A percentile compares a stretch with the other conserved stretches of the same genome.
Evolutionary conservation across 2,888 invertebrate genomes (phyloP).

Genomic region (Halictus ligatus): DNA sequence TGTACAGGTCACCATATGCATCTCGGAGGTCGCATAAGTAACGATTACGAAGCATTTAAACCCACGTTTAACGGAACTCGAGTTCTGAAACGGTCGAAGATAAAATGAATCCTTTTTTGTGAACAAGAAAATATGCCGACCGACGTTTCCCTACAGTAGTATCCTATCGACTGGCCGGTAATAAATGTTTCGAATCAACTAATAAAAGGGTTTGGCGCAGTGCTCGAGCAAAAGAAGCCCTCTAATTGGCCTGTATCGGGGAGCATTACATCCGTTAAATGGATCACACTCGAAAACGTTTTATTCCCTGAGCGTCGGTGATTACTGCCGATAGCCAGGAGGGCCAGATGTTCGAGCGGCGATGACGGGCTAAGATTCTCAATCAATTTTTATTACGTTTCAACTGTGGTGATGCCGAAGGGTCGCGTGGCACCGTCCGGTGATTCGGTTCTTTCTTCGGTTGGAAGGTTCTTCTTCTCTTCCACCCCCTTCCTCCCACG

Average conservation of each 20-base stretch:
- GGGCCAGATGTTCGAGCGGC: conserved; percentile 73
- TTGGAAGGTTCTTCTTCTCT: conserved; percentile 23
- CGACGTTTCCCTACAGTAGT: conserved; percentile 1
- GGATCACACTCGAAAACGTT: conserved; percentile 66
- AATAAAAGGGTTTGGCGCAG: conserved; percentile 52
- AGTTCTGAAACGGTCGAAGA: background rate
- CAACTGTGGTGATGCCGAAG: conserved; percentile 56
- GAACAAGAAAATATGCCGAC: conserved; percentile 1
- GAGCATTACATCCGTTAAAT: conserved; percentile 68
- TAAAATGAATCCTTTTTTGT: background rate
- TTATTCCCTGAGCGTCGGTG: conserved; percentile 62
- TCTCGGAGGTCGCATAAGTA: background rate
- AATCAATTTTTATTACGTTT: conserved; percentile 75
- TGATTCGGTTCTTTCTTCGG: conserved; percentile 60
- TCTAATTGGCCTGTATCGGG: conserved; percentile 67
- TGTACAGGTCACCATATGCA: background rate
- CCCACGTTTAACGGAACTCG: background rate
- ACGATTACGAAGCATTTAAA: background rate
- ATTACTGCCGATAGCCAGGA: conserved; percentile 71
- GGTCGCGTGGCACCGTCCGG: conserved; percentile 72
- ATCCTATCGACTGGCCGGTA: conserved; percentile 5
- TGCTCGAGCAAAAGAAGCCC: conserved; percentile 33
- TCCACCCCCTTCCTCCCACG: conserved; percentile 22
- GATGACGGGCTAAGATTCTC: conserved; percentile 73
- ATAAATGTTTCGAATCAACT: conserved; percentile 52